Conservation (phyloP, 1,140 invertebrate species). For the Cydia strobilella region DNA sequence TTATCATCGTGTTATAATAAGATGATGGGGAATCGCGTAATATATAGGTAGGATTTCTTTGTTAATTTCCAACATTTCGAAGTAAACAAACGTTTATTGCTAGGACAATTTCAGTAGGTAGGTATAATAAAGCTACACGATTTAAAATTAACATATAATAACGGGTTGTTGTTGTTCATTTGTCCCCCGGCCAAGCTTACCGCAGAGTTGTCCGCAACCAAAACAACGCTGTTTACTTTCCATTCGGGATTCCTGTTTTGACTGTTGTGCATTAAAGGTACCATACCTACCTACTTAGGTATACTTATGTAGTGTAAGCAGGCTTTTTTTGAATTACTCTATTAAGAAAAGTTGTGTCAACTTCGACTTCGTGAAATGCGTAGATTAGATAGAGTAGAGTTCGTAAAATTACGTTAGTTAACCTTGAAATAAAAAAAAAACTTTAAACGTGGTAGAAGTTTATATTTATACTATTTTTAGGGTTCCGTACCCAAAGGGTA, state of each 20-base stretch:
- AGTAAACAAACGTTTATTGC: not conserved
- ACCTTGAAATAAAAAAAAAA: too few species aligned
- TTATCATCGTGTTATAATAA: too few species aligned
- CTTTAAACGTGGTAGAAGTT: too few species aligned
- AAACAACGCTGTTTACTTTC: slow-evolving; percentile 43
- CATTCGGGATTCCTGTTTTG: slow-evolving; percentile 47
- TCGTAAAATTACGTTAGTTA: too few species aligned
- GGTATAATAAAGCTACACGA: not conserved
- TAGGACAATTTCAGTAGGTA: not conserved
- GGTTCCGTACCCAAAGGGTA: too few species aligned
- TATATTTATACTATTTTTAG: too few species aligned
- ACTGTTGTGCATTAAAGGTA: slow-evolving; percentile 22
- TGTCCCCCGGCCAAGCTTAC: slow-evolving; percentile 7
- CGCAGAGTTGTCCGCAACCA: slow-evolving; percentile 8
- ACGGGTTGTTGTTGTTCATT: slow-evolving; percentile 30
- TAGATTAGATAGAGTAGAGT: too few species aligned
- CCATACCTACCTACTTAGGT: too few species aligned
- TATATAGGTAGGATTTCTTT: not conserved
- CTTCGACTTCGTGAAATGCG: not conserved
- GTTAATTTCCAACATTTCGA: not conserved
- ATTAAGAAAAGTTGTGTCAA: not conserved
- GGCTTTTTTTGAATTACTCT: not conserved
- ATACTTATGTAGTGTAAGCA: not conserved
- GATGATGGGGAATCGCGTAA: too few species aligned
- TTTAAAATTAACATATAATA: slow-evolving; percentile 40